Conservation (phyloP, 2,797 vertebrate genomes). For the Pseudochromis fuscus region DNA sequence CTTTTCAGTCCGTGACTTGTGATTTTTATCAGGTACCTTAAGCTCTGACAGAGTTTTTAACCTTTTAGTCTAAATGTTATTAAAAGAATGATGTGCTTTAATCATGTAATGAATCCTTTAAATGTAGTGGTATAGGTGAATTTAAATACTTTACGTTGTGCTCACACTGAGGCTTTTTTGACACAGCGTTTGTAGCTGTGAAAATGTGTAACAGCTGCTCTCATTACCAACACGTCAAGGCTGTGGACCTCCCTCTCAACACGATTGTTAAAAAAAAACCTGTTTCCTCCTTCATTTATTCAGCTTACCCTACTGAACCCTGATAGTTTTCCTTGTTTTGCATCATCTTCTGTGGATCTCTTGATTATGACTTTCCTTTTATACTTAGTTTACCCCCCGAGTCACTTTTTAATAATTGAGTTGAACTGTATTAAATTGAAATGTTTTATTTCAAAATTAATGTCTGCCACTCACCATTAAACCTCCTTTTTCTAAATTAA, state of each 20-base stretch:
- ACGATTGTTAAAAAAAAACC: background rate
- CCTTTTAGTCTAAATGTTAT: constrained; percentile 20
- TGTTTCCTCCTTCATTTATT: constrained; percentile 1
- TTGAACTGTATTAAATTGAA: background rate
- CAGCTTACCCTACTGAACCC: background rate
- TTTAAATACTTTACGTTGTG: background rate
- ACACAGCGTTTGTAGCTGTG: background rate
- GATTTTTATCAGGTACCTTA: constrained; percentile 27
- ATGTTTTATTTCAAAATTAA: constrained; percentile 38
- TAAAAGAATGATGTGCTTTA: constrained; percentile 15
- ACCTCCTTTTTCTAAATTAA: background rate
- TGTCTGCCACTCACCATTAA: background rate
- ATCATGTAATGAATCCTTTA: background rate
- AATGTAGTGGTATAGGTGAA: background rate
- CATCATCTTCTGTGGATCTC: background rate
- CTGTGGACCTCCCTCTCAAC: background rate
- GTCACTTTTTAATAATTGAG: background rate
- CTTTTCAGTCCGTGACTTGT: constrained; percentile 15
- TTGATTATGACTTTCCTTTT: background rate
- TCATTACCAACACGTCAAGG: background rate
- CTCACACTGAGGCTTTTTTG: background rate
- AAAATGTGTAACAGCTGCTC: constrained; percentile 5
- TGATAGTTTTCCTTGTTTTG: constrained; percentile 18
- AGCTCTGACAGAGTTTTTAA: constrained; percentile 25
- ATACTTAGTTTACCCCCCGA: background rate